Evolutionary conservation across 2,113 vertebrate genomes (phyloP).

Genomic region (Cyanistes caeruleus): DNA sequence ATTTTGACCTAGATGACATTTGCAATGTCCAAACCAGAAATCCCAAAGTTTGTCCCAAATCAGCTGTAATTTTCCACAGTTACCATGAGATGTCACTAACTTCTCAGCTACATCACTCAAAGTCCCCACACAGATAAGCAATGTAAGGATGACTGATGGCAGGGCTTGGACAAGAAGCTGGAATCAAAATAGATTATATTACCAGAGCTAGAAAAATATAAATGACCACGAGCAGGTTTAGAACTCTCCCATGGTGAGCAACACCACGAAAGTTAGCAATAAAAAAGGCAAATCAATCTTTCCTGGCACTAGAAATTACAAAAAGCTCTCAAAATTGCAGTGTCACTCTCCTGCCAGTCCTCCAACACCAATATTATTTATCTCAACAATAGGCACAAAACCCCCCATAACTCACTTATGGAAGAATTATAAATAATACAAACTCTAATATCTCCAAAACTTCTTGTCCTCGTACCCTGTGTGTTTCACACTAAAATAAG

Average conservation of each 20-base stretch:
- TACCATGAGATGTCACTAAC: constrained; percentile 66
- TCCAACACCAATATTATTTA: not conserved
- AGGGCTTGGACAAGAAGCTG: not conserved
- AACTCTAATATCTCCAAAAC: not conserved
- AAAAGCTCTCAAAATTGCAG: not conserved
- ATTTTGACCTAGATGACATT: not conserved
- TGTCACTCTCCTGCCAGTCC: not conserved
- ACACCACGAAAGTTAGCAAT: not conserved
- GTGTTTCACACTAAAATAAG: not conserved
- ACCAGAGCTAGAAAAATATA: not conserved
- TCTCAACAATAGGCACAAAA: not conserved
- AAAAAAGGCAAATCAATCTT: not conserved
- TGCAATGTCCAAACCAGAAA: not conserved
- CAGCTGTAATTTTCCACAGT: constrained; percentile 23
- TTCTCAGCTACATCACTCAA: not conserved
- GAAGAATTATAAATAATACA: not conserved
- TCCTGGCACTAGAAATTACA: not conserved
- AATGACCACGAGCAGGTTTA: not conserved
- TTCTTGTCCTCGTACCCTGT: not conserved
- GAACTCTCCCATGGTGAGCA: not conserved
- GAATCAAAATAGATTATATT: not conserved
- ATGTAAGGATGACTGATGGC: not conserved
- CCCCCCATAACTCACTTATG: not conserved
- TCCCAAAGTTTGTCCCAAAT: not conserved
- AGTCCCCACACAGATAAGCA: not conserved